A percentile compares a stretch with the other conserved stretches of the same genome.
Evolutionary conservation across 2,888 invertebrate genomes (phyloP).

Genomic region (Neria commutata): DNA sequence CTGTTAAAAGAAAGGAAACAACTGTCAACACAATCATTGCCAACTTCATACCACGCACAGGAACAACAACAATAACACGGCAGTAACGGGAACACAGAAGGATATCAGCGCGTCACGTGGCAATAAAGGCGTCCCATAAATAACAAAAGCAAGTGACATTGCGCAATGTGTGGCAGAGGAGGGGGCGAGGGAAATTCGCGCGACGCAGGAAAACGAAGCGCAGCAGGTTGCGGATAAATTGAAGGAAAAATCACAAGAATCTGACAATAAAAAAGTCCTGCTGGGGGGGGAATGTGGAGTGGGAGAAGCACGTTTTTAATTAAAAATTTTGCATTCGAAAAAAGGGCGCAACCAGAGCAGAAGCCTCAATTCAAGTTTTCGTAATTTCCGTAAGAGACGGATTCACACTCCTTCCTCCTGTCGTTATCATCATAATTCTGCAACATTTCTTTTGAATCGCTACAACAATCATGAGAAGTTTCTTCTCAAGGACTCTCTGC

Average conservation of each 20-base stretch:
- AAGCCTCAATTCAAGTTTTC: neutral
- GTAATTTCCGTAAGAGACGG: neutral
- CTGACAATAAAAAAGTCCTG: neutral
- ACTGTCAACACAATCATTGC: neutral
- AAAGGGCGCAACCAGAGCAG: neutral
- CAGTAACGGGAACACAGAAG: neutral
- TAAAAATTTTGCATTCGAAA: neutral
- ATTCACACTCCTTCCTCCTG: neutral
- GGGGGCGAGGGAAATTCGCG: neutral
- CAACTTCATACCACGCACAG: neutral
- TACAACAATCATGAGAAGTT: neutral
- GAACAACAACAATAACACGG: constrained; percentile 5
- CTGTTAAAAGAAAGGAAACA: neutral
- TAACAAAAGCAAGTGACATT: constrained; percentile 9
- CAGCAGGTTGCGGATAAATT: constrained; percentile 23
- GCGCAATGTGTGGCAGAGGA: neutral
- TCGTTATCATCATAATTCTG: neutral
- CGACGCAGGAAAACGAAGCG: constrained; percentile 2
- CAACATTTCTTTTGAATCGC: neutral
- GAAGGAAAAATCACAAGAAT: constrained; percentile 21
- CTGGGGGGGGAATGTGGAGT: too few species aligned
- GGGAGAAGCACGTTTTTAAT: neutral
- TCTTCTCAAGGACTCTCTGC: too few species aligned
- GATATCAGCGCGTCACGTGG: constrained; percentile 29
- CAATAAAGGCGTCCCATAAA: constrained; percentile 27